Conservation (phyloP, 2,888 invertebrate genomes). For the Alentia gelatinosa region DNA sequence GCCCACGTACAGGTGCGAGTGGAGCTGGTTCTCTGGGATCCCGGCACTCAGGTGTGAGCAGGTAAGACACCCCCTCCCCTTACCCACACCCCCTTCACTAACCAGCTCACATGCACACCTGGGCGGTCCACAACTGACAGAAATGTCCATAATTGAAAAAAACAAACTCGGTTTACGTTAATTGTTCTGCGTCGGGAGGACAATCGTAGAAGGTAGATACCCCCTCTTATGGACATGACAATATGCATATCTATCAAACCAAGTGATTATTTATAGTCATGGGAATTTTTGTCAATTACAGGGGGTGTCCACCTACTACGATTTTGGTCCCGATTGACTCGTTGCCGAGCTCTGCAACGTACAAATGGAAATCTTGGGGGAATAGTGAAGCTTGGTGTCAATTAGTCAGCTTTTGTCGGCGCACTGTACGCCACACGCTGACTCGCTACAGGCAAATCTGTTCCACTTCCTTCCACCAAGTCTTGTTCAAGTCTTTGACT, state of each 20-base stretch:
- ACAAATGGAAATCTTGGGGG: too few relatives aligned
- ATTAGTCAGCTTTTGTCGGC: too few relatives aligned
- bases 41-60: constrained; percentile 5
- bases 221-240: neutral
- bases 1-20: neutral
- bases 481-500: too few relatives aligned
- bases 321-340: too few relatives aligned
- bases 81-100: neutral
- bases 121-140: neutral
- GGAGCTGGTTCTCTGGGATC: neutral
- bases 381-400: too few relatives aligned
- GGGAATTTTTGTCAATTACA: too few relatives aligned
- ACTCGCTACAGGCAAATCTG: too few relatives aligned
- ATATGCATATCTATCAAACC: neutral
- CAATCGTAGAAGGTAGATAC: neutral
- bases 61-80: neutral
- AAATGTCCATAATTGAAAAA: neutral
- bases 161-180: neutral
- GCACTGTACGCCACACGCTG: too few relatives aligned
- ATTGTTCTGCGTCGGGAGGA: neutral
- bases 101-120: neutral
- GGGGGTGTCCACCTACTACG: too few relatives aligned
- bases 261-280: too few relatives aligned
- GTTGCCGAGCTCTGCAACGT: too few relatives aligned
- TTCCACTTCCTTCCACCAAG: too few relatives aligned